Conservation (phyloP, 2,888 invertebrate species). For the Trichacis sp. region DNA sequence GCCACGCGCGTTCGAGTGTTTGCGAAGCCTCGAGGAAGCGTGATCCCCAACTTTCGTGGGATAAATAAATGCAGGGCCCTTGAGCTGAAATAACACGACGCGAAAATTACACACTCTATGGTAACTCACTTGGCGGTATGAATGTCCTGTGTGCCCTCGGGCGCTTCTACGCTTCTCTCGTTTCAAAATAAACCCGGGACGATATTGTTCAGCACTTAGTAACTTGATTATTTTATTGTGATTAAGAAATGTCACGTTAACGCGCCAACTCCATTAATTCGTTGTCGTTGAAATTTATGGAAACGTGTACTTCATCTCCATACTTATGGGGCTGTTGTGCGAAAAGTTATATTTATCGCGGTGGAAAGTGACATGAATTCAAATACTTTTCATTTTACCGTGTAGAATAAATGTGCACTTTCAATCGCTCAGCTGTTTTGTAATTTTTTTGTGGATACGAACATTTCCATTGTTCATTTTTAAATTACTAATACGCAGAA, state of each 20-base stretch:
- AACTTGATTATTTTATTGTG: background rate
- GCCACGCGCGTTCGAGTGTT: too few relatives aligned
- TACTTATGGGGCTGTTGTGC: too few relatives aligned
- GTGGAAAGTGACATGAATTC: too few relatives aligned
- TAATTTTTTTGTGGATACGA: too few relatives aligned
- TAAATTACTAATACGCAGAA: too few relatives aligned
- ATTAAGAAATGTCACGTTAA: constrained; percentile 1
- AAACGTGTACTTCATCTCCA: background rate
- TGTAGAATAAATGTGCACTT: too few relatives aligned
- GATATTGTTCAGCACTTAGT: background rate
- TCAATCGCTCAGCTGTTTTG: too few relatives aligned
- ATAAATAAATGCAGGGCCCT: constrained; percentile 1
- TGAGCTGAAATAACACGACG: constrained; percentile 3
- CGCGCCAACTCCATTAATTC: background rate
- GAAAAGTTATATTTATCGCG: too few relatives aligned
- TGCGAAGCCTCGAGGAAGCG: background rate
- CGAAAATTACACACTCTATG: background rate
- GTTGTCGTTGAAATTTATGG: background rate
- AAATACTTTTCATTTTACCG: too few relatives aligned
- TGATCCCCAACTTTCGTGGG: background rate
- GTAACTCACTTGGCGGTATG: background rate
- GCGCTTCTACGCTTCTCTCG: background rate
- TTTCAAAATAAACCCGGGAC: background rate
- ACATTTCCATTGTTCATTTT: too few relatives aligned
- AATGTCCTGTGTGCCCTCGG: background rate